Conservation (phyloP, 23 tunicate species). For the Diplosoma virens region DNA sequence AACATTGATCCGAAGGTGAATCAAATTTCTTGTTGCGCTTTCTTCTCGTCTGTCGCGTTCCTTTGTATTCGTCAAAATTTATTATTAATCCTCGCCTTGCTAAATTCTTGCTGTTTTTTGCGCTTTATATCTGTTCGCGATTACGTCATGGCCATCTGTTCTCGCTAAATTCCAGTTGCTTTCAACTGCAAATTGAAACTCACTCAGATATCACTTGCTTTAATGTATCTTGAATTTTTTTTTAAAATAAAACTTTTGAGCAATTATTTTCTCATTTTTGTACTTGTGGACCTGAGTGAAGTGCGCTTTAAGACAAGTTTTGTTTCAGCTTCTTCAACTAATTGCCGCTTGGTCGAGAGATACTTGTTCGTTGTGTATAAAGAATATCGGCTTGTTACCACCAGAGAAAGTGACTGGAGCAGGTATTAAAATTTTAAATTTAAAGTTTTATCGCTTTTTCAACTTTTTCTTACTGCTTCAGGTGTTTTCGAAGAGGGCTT, state of each 20-base stretch:
- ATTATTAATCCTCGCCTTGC: too few species aligned
- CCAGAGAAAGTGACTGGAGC: not conserved
- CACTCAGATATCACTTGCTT: too few species aligned
- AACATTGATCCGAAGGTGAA: constrained; percentile 9
- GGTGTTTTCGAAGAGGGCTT: constrained; percentile 75
- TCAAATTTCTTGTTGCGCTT: too few species aligned
- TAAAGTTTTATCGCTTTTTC: not conserved
- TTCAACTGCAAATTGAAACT: too few species aligned
- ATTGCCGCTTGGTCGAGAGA: constrained; percentile 58
- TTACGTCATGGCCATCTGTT: too few species aligned
- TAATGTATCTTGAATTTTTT: too few species aligned
- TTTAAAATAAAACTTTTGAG: too few species aligned
- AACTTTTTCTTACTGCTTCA: constrained; percentile 1
- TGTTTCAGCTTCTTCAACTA: constrained; percentile 31
- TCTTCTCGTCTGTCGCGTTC: not conserved
- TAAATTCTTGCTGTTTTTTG: too few species aligned
- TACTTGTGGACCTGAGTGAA: too few species aligned
- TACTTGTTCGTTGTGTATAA: constrained; percentile 51
- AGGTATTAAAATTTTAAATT: not conserved
- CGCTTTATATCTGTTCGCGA: too few species aligned
- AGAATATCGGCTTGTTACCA: constrained; percentile 27
- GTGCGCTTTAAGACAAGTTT: not conserved
- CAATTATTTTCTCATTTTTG: too few species aligned
- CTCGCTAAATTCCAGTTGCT: too few species aligned
- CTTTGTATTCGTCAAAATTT: constrained; percentile 4